phyloP scores from a whole-genome alignment of 2,113 vertebrate genomes.

The Mola mola region DNA sequence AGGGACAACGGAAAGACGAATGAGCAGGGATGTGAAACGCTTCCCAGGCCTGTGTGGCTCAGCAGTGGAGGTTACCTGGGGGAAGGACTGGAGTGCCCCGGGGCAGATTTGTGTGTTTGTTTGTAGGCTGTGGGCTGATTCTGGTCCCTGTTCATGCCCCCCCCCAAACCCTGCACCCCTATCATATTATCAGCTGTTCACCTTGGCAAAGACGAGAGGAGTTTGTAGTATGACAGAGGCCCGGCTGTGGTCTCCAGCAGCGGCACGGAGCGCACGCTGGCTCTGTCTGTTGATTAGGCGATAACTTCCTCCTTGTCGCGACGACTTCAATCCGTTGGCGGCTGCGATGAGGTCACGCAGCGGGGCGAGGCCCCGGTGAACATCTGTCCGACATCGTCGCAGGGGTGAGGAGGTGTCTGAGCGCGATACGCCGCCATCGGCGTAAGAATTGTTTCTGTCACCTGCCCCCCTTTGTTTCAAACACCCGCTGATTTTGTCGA shows the following conservation, averaged over 20 bases:
- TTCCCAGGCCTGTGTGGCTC: constrained; percentile 52
- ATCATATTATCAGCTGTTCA: constrained; percentile 71
- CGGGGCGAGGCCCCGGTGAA: constrained; percentile 25
- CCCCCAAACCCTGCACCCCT: too few species aligned
- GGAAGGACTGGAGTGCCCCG: constrained; percentile 32
- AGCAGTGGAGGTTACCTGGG: constrained; percentile 47
- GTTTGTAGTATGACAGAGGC: too few species aligned
- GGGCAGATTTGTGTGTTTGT: constrained; percentile 46
- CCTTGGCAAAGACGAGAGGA: constrained; percentile 74
- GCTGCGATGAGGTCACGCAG: constrained; percentile 48
- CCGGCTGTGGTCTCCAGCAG: constrained; percentile 46
- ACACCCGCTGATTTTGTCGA: constrained; percentile 22
- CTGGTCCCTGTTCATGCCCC: constrained; percentile 41
- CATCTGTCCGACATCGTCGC: constrained; percentile 56
- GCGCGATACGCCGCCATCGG: constrained; percentile 15
- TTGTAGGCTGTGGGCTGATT: constrained; percentile 7
- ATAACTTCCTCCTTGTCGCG: constrained; percentile 55
- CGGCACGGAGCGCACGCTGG: constrained; percentile 54
- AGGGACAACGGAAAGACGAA: constrained; percentile 36
- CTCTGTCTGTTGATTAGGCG: constrained; percentile 67
- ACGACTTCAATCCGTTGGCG: constrained; percentile 29
- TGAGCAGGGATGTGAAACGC: constrained; percentile 49
- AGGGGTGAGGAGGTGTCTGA: constrained; percentile 25
- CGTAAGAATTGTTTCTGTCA: constrained; percentile 22
- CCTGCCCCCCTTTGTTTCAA: constrained; percentile 22